phyloP scores from a whole-genome alignment of 2,113 vertebrate genomes.

The Bubo bubo region DNA sequence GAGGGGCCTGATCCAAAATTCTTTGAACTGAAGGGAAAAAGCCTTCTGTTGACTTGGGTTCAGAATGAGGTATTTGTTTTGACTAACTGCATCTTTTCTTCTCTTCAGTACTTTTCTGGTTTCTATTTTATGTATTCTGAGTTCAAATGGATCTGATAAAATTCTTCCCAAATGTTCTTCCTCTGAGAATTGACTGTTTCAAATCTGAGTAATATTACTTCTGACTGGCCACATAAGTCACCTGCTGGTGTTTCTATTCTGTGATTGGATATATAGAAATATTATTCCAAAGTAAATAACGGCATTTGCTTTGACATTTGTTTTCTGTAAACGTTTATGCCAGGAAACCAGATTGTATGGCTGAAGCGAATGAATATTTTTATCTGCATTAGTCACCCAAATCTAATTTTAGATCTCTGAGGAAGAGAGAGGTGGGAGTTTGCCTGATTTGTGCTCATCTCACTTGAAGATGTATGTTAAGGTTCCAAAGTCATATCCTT shows the following conservation, averaged over 20 bases:
- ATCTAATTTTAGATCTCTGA: constrained; percentile 44
- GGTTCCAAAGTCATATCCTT: neutral
- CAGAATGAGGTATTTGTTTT: neutral
- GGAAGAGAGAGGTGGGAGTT: constrained; percentile 18
- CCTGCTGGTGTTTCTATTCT: neutral
- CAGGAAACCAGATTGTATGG: constrained; percentile 36
- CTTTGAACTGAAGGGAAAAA: neutral
- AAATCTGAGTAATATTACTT: neutral
- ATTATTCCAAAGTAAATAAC: neutral
- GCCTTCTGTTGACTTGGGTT: neutral
- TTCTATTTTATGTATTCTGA: neutral
- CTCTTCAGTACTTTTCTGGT: neutral
- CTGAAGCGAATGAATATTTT: constrained; percentile 36
- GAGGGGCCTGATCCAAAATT: neutral
- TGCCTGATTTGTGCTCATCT: constrained; percentile 46
- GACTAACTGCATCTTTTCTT: neutral
- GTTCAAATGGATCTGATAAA: neutral
- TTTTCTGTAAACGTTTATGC: constrained; percentile 21
- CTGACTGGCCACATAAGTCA: constrained; percentile 19
- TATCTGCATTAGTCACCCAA: constrained; percentile 45
- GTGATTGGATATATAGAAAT: constrained; percentile 1
- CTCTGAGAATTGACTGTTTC: neutral
- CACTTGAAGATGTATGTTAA: constrained; percentile 52
- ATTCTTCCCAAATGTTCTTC: neutral
- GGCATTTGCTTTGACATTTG: constrained; percentile 25